These are phyloP conservation scores for Psilopogon haemacephalus DNA, from an alignment of 2,113 vertebrate genomes.

Conservation along the genomic window DNA sequence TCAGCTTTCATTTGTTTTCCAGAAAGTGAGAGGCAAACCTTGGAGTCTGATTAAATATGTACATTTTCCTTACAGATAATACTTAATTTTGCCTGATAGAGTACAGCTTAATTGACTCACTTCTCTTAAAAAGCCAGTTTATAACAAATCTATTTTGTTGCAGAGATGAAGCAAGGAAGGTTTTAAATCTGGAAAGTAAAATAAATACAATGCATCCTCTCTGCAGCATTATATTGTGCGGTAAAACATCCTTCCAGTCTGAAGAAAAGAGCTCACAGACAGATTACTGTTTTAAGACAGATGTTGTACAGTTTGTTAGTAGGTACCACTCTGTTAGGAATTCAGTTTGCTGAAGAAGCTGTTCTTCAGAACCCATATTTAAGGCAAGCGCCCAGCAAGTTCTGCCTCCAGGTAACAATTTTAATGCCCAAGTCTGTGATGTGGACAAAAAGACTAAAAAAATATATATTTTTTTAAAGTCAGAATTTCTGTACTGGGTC, in stretches of 20 bases:
- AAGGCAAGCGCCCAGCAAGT: background rate
- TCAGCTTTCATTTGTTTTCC: slow-evolving; percentile 9
- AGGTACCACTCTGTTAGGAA: background rate
- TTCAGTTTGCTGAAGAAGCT: background rate
- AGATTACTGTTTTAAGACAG: background rate
- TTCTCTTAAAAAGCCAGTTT: background rate
- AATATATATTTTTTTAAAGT: background rate
- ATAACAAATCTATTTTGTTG: background rate
- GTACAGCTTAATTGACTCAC: background rate
- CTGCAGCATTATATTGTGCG: background rate
- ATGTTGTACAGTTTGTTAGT: background rate
- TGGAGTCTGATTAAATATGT: background rate
- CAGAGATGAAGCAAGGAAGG: background rate
- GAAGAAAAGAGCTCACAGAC: background rate
- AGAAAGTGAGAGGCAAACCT: background rate
- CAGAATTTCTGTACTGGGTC: background rate
- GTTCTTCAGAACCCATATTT: background rate
- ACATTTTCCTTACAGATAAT: background rate
- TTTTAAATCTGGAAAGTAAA: background rate
- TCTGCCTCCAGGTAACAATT: background rate
- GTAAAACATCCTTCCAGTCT: background rate
- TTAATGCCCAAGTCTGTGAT: background rate
- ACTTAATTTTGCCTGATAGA: background rate
- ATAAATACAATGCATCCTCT: background rate
- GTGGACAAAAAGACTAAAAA: accelerated